Conservation (phyloP, 2,797 vertebrate species). For the Botia almorhae region DNA sequence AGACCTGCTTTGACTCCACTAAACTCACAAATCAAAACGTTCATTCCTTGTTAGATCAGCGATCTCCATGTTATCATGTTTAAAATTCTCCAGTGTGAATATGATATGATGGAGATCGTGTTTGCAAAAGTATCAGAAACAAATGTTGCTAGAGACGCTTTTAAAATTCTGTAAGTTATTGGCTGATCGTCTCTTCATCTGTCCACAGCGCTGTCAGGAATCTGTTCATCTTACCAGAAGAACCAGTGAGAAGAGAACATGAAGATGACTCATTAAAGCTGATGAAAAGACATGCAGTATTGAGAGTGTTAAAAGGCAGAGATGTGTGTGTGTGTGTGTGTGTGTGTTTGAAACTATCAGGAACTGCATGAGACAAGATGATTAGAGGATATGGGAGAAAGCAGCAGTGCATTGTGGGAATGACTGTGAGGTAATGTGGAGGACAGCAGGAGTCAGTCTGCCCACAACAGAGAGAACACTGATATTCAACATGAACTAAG, state of each 20-base stretch:
- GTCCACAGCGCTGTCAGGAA: slow-evolving; percentile 7
- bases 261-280: slow-evolving; percentile 10
- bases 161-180: not conserved
- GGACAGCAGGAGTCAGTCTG: slow-evolving; percentile 13
- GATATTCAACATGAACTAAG: not conserved
- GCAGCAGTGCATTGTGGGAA: slow-evolving; percentile 27
- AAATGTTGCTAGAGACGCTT: not conserved
- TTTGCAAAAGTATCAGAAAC: not conserved
- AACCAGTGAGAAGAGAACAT: not conserved
- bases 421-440: slow-evolving; percentile 17
- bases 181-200: not conserved
- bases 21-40: not conserved
- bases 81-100: no score
- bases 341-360: no score
- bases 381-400: no score
- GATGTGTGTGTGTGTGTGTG: no score
- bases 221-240: slow-evolving; percentile 8
- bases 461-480: not conserved
- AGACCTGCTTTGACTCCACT: not conserved
- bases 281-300: not conserved
- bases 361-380: no score
- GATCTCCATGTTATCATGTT: slow-evolving; percentile 8
- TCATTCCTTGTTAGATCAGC: not conserved
- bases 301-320: not conserved
- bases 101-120: not conserved